phyloP scores from a whole-genome alignment of 2,113 vertebrate species.

The Burhinus bistriatus region DNA sequence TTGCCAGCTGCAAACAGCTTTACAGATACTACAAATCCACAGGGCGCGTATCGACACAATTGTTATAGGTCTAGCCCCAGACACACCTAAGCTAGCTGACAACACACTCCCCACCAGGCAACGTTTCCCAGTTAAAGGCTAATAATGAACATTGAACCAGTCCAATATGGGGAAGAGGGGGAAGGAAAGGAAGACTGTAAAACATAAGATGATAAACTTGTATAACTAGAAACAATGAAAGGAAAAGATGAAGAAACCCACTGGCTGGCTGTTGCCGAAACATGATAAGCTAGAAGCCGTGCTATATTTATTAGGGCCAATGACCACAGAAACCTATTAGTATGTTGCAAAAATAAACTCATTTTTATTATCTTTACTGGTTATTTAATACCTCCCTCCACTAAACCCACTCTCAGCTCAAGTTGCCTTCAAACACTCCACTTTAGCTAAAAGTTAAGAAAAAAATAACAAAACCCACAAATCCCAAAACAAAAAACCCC shows the following conservation, averaged over 20 bases:
- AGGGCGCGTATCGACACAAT: accelerated
- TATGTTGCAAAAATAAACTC: not conserved
- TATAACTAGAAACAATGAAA: not conserved
- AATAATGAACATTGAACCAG: not conserved
- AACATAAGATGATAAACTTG: not conserved
- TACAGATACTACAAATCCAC: not conserved
- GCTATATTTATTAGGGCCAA: not conserved
- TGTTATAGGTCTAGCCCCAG: not conserved
- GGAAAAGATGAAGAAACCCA: not conserved
- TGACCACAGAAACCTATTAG: not conserved
- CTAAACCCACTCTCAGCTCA: not conserved
- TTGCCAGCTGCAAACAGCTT: not conserved
- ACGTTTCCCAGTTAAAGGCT: not conserved
- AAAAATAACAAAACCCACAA: not conserved
- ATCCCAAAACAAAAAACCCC: not conserved
- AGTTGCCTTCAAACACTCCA: not conserved
- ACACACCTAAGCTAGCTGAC: not conserved
- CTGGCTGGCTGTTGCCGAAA: not conserved
- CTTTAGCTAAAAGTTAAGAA: not conserved
- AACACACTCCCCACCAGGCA: not conserved
- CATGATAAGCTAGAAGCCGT: not conserved
- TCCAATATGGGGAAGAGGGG: accelerated
- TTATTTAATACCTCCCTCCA: not conserved
- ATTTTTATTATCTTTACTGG: not conserved
- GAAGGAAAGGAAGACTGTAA: not conserved